phyloP scores from a whole-genome alignment of 2,888 invertebrate genomes.

The Pelosia muscerda region DNA sequence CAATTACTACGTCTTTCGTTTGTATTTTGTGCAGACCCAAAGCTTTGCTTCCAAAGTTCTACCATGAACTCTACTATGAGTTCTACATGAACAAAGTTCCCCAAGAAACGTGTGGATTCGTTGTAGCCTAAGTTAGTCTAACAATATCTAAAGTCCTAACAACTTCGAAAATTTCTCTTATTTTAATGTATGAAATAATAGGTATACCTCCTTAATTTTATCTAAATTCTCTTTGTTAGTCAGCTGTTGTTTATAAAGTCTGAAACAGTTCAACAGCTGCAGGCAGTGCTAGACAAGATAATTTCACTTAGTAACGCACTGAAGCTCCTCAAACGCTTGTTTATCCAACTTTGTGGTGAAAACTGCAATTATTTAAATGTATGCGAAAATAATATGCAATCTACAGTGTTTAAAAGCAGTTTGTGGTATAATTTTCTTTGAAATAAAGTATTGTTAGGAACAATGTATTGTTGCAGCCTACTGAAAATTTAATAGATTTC shows the following conservation, averaged over 20 bases:
- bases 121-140: too few species aligned
- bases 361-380: conserved; percentile 19
- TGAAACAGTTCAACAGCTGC: background rate
- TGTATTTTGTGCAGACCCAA: too few species aligned
- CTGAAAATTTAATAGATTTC: background rate
- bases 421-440: background rate
- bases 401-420: background rate
- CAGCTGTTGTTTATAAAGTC: background rate
- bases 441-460: too few species aligned
- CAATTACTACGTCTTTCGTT: too few species aligned
- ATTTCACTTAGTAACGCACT: conserved; percentile 12
- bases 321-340: conserved; percentile 10
- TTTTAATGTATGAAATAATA: too few species aligned
- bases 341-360: conserved; percentile 1
- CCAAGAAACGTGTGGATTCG: too few species aligned
- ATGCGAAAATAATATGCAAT: conserved; percentile 9
- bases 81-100: too few species aligned
- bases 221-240: background rate
- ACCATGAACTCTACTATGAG: too few species aligned
- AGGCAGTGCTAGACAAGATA: conserved; percentile 7
- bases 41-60: too few species aligned
- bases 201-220: background rate
- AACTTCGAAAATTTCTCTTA: too few species aligned
- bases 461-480: background rate
- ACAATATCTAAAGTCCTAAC: too few species aligned